A percentile compares a stretch with the other conserved stretches of the same genome.
These are phyloP conservation scores for Motacilla tschutschensis DNA, from an alignment of 2,113 vertebrate genomes.

Conservation along the genomic window DNA sequence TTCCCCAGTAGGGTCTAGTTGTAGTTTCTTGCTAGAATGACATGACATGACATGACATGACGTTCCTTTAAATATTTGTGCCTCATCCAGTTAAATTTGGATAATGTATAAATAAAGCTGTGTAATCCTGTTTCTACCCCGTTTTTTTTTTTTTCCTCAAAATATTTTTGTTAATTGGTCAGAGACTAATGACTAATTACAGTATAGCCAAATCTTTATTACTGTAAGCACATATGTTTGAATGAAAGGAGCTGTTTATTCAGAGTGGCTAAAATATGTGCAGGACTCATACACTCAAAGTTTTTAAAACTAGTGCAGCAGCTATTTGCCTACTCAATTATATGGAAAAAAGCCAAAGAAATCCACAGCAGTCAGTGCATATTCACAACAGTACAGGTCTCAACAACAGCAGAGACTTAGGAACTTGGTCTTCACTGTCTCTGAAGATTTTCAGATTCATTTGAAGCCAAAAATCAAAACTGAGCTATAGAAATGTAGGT, in stretches of 20 bases:
- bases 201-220: not conserved
- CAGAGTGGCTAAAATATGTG: not conserved
- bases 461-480: not conserved
- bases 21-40: not conserved
- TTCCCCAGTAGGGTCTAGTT: not conserved
- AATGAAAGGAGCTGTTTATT: not conserved
- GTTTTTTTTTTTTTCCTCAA: not conserved
- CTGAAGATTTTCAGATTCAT: not conserved
- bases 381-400: not conserved
- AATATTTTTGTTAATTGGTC: not conserved
- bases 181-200: not conserved
- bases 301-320: not conserved
- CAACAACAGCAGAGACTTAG: not conserved
- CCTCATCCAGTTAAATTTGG: not conserved
- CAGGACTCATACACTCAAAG: accelerated
- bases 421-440: not conserved
- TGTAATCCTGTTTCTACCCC: not conserved
- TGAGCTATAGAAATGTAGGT: not conserved
- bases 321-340: not conserved
- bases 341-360: not conserved
- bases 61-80: not conserved
- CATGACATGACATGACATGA: not conserved
- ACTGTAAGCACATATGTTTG: not conserved
- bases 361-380: not conserved
- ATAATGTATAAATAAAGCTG: not conserved